Percentiles rank a stretch among this genome's conserved stretches.
phyloP scores from a whole-genome alignment of 2,888 invertebrate genomes.

The Drosophila gaucha region DNA sequence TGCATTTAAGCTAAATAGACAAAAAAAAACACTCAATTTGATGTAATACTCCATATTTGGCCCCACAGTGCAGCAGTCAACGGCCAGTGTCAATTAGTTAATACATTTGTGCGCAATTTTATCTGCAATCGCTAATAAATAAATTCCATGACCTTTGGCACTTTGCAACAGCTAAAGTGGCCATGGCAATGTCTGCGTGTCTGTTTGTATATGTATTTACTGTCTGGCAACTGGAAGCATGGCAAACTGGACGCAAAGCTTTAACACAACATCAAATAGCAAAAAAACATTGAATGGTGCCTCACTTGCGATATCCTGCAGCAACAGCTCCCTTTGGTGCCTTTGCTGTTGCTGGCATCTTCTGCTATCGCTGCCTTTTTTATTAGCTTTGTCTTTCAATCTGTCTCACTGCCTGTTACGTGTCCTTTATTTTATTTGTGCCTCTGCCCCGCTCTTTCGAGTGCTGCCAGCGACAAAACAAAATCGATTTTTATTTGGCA shows the following conservation, averaged over 20 bases:
- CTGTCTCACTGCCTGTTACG: conserved; percentile 45
- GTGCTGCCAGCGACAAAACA: conserved; percentile 45
- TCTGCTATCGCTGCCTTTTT: conserved; percentile 45
- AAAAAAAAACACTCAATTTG: not conserved
- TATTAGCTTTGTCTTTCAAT: conserved; percentile 67
- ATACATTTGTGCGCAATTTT: conserved; percentile 59
- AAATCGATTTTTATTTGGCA: conserved; percentile 61
- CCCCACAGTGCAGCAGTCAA: conserved; percentile 1
- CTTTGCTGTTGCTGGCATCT: conserved; percentile 39
- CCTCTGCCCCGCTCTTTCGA: conserved; percentile 5
- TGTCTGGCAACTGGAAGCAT: conserved; percentile 23
- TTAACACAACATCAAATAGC: conserved; percentile 54
- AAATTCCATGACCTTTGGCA: conserved; percentile 64
- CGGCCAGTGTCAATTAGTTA: conserved; percentile 65
- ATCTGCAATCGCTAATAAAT: conserved; percentile 73
- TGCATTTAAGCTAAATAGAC: not conserved
- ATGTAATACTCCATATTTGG: not conserved
- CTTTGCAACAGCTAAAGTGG: conserved; percentile 21
- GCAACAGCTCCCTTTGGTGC: conserved; percentile 7
- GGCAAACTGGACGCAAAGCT: conserved; percentile 34
- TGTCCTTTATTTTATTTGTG: conserved; percentile 70
- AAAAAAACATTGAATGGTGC: conserved; percentile 17
- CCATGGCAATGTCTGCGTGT: not conserved
- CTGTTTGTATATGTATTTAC: conserved; percentile 7
- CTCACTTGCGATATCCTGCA: conserved; percentile 17